These are phyloP conservation scores for Sebastes kiyomatsui DNA, from an alignment of 2,797 vertebrate genomes.

Conservation along the genomic window DNA sequence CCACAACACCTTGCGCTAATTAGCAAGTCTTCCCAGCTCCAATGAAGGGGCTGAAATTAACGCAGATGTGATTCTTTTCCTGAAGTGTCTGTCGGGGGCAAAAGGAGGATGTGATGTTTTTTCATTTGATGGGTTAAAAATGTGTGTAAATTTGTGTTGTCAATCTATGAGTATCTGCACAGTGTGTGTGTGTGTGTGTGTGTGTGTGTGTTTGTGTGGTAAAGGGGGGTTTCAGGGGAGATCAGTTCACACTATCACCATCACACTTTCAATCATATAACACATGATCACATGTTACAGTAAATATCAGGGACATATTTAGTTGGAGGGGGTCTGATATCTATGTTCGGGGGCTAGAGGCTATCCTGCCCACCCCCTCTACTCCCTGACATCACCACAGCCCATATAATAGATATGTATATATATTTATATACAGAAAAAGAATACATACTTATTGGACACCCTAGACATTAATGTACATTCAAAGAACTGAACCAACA, in stretches of 20 bases:
- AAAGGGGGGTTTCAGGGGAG: constrained; percentile 23
- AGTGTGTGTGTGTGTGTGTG: background rate
- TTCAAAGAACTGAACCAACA: constrained; percentile 84
- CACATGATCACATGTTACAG: constrained; percentile 83
- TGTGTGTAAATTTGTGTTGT: constrained; percentile 29
- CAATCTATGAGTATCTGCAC: constrained; percentile 26
- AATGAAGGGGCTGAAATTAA: constrained; percentile 28
- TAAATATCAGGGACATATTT: constrained; percentile 79
- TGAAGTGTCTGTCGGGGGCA: constrained; percentile 32
- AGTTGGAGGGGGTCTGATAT: constrained; percentile 67
- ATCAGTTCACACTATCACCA: constrained; percentile 78
- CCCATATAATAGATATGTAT: constrained; percentile 85
- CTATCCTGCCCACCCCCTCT: constrained; percentile 73
- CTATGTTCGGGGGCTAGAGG: constrained; percentile 73
- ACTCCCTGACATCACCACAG: constrained; percentile 82
- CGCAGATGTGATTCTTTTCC: constrained; percentile 40
- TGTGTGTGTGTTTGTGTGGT: background rate
- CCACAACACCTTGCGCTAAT: constrained; percentile 66
- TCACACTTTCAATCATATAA: constrained; percentile 81
- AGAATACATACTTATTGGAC: constrained; percentile 80
- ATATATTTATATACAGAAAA: constrained; percentile 84
- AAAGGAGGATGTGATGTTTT: constrained; percentile 36
- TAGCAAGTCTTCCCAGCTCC: constrained; percentile 56
- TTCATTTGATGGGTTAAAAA: constrained; percentile 25
- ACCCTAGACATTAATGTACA: constrained; percentile 84